Evolutionary conservation across 2,888 invertebrate species (phyloP), one percentile per base, ranked within the genome.

Genomic region (Hyles lineata): DNA sequence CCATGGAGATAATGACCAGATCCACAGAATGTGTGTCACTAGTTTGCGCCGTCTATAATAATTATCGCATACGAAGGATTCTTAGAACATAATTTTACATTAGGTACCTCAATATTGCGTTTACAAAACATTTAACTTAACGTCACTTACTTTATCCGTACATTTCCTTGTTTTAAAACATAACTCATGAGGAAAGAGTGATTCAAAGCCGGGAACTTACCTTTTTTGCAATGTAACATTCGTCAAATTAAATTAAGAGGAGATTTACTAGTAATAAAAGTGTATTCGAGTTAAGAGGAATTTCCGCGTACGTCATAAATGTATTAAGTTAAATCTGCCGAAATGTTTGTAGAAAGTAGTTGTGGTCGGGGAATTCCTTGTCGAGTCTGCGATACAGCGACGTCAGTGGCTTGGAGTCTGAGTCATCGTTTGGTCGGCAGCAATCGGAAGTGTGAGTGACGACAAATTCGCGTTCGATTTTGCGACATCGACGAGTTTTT

Each of bases 331-430:
- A 5, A 43, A 23, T 67, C 43, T 43, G 50, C 17, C 67, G 15
- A 67, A 67, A 67, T 23, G 15, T 23, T 32, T 32, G 23, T 67
- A 67, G 67, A 67, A 67, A 67, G 67, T 67, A 23, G 5, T 7
- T 50, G 43, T 17, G 21, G 63, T n/a, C 21, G 50, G 67, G 67
- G 67, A 67, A 50, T 67, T 67, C 67, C 67, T 67, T 43, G 67
- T 9, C 35, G 21, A 35, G 63, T 23, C 23, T 50, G 23, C 17
- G 50, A 23, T 50, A 50, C 21, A 50, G 23, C 50, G 50, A 23
- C 43, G 67, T 23, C 6, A 67, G 15, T 23, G 43, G 23, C 43
- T 43, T 11, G 15, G 43, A 43, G 43, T 6, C 5, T 50, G 50
- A 60, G 25, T 60, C 60, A 60, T 50, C 5, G 23, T 3, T 15